phyloP scores from a whole-genome alignment of 2,113 vertebrate species.

The Chloropsis cyanopogon region DNA sequence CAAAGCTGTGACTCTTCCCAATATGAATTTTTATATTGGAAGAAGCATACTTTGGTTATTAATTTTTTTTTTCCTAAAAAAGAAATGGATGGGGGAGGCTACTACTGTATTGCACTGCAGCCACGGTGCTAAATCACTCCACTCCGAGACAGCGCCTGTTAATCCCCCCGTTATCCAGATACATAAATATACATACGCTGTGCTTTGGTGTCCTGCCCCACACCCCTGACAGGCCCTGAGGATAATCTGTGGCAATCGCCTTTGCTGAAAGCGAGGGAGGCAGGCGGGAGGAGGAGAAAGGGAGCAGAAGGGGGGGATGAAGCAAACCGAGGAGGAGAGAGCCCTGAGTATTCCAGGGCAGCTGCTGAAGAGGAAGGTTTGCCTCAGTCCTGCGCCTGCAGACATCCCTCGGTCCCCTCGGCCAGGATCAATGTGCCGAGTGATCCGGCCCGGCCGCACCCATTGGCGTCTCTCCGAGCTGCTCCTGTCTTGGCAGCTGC shows the following conservation, averaged over 20 bases:
- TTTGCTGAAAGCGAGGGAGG: background rate
- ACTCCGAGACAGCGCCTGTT: background rate
- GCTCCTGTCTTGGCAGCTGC: conserved; percentile 48
- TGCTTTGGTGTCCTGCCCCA: background rate
- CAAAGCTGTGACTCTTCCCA: background rate
- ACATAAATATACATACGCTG: background rate
- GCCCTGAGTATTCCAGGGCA: background rate
- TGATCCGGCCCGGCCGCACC: conserved; percentile 37
- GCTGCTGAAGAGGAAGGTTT: background rate
- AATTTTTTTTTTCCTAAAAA: background rate
- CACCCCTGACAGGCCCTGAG: background rate
- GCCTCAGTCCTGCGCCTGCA: background rate
- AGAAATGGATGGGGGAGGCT: background rate
- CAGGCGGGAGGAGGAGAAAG: background rate
- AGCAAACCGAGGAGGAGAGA: background rate
- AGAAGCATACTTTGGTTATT: background rate
- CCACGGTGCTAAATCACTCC: background rate
- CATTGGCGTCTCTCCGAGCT: conserved; percentile 21
- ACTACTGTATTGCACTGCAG: background rate
- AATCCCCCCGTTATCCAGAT: background rate
- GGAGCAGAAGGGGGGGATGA: background rate
- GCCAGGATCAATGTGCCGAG: conserved; percentile 3
- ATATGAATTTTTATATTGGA: background rate
- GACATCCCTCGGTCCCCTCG: background rate
- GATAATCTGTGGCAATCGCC: conserved; percentile 20